Percentiles rank a stretch among this genome's conserved stretches.
Evolutionary conservation across 2,113 vertebrate genomes (phyloP).

Genomic region (pig (Sus scrofa)): T2T-Sscrofa CM000826.6:119217501-119218000

Average conservation of each 20-base stretch:
- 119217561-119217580: neutral
- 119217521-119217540: neutral
- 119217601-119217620: neutral
- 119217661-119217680: neutral
- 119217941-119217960: neutral
- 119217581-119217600: neutral
- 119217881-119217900: neutral
- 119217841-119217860: neutral
- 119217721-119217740: neutral
- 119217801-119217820: neutral
- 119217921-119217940: neutral
- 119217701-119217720: conserved; percentile 22
- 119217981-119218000: neutral
- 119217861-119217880: neutral
- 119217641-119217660: neutral
- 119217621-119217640: neutral
- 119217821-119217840: neutral
- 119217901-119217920: neutral
- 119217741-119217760: neutral
- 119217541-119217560: neutral
- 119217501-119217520: neutral
- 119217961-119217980: neutral
- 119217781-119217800: neutral
- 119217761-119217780: neutral
- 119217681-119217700: neutral